phyloP scores from a whole-genome alignment of 2,888 invertebrate genomes.

The Tryphoninae sp. region DNA sequence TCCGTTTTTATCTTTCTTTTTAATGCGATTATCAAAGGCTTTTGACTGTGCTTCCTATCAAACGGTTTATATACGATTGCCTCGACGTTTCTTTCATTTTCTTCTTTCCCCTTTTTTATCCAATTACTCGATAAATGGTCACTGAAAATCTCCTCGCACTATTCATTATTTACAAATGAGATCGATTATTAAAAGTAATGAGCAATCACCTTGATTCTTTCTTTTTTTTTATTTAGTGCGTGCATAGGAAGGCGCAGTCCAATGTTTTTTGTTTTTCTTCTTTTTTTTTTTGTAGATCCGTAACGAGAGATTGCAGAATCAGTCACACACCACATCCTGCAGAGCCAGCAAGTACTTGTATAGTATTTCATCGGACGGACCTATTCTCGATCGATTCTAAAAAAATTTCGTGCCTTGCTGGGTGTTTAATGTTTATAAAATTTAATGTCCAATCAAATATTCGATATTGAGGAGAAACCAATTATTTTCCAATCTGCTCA shows the following conservation, averaged over 20 bases:
- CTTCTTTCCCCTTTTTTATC: constrained; percentile 15
- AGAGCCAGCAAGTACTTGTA: constrained; percentile 68
- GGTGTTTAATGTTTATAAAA: no score
- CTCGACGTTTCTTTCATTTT: constrained; percentile 33
- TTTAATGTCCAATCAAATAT: no score
- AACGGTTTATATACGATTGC: constrained; percentile 41
- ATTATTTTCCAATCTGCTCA: no score
- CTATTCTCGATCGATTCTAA: constrained; percentile 26
- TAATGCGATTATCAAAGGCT: constrained; percentile 46
- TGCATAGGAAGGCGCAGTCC: constrained; percentile 73
- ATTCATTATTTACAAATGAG: constrained; percentile 74
- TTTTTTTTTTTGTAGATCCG: constrained; percentile 45
- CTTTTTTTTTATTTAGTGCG: constrained; percentile 65
- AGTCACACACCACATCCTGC: constrained; percentile 71
- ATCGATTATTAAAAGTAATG: constrained; percentile 74
- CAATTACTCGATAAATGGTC: constrained; percentile 51
- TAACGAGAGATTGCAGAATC: constrained; percentile 67
- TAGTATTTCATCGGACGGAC: constrained; percentile 17
- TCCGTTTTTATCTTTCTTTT: constrained; percentile 20
- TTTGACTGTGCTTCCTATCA: constrained; percentile 20
- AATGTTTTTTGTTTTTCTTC: constrained; percentile 55
- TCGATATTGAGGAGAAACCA: no score
- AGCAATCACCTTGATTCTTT: constrained; percentile 70
- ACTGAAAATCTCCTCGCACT: constrained; percentile 44
- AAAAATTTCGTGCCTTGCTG: no score